phyloP scores from a whole-genome alignment of 2,888 invertebrate genomes.

The Andrena fulva region DNA sequence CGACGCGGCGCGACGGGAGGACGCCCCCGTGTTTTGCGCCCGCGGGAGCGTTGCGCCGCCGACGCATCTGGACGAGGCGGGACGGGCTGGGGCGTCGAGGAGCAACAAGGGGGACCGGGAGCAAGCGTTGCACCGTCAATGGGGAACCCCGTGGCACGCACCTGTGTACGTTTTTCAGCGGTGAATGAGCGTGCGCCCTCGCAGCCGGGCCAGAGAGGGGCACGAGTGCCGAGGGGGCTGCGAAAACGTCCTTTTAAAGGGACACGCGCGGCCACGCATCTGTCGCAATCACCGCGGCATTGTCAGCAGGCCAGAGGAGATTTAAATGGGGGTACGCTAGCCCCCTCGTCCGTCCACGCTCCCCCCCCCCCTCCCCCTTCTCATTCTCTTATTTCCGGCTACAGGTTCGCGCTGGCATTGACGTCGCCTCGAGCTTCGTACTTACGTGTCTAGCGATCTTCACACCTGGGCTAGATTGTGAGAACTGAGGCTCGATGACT shows the following conservation, averaged over 20 bases:
- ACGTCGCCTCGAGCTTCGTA: slow-evolving; percentile 6
- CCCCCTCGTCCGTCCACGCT: slow-evolving; percentile 15
- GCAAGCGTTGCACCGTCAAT: slow-evolving; percentile 58
- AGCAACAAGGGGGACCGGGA: slow-evolving; percentile 15
- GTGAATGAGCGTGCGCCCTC: slow-evolving; percentile 63
- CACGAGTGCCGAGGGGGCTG: slow-evolving; percentile 67
- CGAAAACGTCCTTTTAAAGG: slow-evolving; percentile 74
- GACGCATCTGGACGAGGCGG: slow-evolving; percentile 65
- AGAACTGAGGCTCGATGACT: too few relatives aligned
- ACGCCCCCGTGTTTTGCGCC: slow-evolving; percentile 61
- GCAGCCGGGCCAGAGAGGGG: slow-evolving; percentile 39
- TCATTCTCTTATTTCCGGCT: slow-evolving; percentile 39
- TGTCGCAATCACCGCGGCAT: slow-evolving; percentile 80
- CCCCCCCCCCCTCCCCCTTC: slow-evolving; percentile 22
- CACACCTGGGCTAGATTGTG: not conserved
- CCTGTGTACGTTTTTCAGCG: slow-evolving; percentile 73
- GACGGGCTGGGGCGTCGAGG: slow-evolving; percentile 19
- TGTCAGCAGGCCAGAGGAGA: slow-evolving; percentile 73
- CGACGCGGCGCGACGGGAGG: slow-evolving; percentile 19
- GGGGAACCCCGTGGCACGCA: slow-evolving; percentile 67
- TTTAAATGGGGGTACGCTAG: slow-evolving; percentile 64
- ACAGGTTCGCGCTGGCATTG: slow-evolving; percentile 28
- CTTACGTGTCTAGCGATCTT: not conserved
- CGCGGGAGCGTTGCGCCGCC: slow-evolving; percentile 62
- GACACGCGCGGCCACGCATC: slow-evolving; percentile 77